Conservation (phyloP, 2,888 invertebrate genomes). For the Strigamia maritima region DNA sequence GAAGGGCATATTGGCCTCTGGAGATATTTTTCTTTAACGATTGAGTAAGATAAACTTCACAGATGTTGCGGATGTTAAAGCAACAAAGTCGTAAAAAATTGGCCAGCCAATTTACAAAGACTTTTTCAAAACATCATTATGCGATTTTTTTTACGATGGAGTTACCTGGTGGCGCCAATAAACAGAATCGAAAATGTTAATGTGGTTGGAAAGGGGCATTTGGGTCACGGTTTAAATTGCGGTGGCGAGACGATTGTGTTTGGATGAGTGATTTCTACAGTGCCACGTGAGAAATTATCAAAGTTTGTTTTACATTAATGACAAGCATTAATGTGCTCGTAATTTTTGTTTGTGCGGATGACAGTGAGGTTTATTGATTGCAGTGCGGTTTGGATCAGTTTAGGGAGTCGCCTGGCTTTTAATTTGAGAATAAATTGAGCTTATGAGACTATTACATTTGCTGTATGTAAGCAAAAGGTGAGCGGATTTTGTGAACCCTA, state of each 20-base stretch:
- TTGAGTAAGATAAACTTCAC: not conserved
- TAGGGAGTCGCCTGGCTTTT: too few species aligned
- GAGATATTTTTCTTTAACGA: not conserved
- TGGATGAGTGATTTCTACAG: not conserved
- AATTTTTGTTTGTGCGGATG: not conserved
- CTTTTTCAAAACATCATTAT: not conserved
- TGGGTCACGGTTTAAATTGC: not conserved
- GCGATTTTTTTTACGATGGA: not conserved
- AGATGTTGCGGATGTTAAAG: not conserved
- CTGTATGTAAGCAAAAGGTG: too few species aligned
- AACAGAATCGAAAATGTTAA: not conserved
- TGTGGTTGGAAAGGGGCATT: not conserved
- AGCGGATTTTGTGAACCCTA: too few species aligned
- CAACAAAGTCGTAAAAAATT: not conserved
- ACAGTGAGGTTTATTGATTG: not conserved
- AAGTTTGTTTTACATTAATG: too few species aligned
- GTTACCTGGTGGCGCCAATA: not conserved
- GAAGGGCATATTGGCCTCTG: not conserved
- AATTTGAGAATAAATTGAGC: too few species aligned
- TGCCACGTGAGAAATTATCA: too few species aligned
- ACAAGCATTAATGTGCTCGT: not conserved
- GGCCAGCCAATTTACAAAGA: not conserved
- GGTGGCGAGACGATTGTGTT: not conserved
- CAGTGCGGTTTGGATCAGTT: not conserved
- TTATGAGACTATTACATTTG: too few species aligned